Base-by-base conservation (phyloP, 2,113 vertebrate species). In the Fregata magnificens region DNA sequence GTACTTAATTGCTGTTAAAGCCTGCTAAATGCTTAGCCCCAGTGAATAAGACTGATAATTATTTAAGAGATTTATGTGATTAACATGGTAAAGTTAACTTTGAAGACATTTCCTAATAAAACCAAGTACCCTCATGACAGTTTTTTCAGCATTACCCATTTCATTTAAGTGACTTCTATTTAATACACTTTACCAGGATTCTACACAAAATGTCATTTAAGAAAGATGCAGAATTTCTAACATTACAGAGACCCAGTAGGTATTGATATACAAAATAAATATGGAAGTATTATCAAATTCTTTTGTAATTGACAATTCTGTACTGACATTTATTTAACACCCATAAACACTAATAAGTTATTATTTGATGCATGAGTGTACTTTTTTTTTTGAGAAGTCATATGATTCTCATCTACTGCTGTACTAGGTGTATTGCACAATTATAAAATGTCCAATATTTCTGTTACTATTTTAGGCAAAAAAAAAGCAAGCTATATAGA, bases 21-120 rank as follows among this genome's bases (percentile, higher is more conserved):
- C 81, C 88, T 85, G 63, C 49, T 94, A 94, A 97, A 91, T 47
- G 52, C 73, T 91, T 29, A 81, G 81, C 86, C 67, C 21, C 70
- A 66, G 74, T 66, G 88, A 94, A 38, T 76, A 92, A 76, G 67
- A 32, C 40, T 72, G 82, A 72, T 91, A 79, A 94, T 90, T 94
- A 92, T 84, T 95, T 73, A 77, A 94, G 88, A 95, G 91, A 95
- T 92, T 77, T 80, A 70, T 63, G 63, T 79, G 91, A 96, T 93
- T 83, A 93, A 88, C 56, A 56, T 22, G 59, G 76, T 79, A 79
- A 93, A 97, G 94, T 82, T 96, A 94, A 93, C 74, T 93, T 83
- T 61, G 87, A 94, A 95, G 56, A 65, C 36, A 92, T 76, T 72
- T 94, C 34, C 80, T 94, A 95, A 94, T 81, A 92, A 91, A 93